Base-by-base conservation (phyloP, 2,797 vertebrate species). In the Rhyacichthys aspro region DNA sequence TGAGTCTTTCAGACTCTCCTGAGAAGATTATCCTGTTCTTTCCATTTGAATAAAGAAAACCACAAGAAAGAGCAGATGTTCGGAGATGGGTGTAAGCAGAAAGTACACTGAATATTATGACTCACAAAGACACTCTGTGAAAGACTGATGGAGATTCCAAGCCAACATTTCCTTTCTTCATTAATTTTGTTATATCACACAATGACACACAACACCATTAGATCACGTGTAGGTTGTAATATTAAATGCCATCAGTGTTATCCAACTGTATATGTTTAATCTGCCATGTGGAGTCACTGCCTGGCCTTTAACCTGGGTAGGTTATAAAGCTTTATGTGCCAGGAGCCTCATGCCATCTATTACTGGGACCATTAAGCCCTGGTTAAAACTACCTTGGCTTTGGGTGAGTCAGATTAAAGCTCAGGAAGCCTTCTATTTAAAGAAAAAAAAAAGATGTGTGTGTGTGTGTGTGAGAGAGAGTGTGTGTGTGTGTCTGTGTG, bases 151-250 rank as follows among this genome's bases (percentile, higher is more conserved):
- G n/a, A n/a, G 5, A 11, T 39, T 39, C 1, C 38, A 39, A 14
- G 3, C 38, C 38, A 28, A 28, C 12, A 12, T 9, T 39, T 41
- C 11, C 8, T 53, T 47, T 55, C 11, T 2, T 50, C 19, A 58
- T 1, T 37, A 42, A 49, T 48, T 16, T 48, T 38, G 47, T 75
- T 54, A 58, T 49, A 36, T 32, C 47, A 59, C 39, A 11, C 11
- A 56, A 5, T 39, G 38, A 12, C 76, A 83, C 81, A 83, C 69
- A 54, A 10, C 49, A 61, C 59, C 53, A 58, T 70, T 64, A 71
- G 82, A 75, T 82, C 76, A 81, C 48, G 62, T 82, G 63, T 75
- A 37, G 50, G 5, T 43, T 84, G 72, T 74, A 57, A 83, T 77
- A 73, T 71, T 59, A 75, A 83, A 84, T 62, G 55, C 68, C 46